Conservation (phyloP, 1,140 invertebrate genomes). For the Aporrectodea caliginosa region DNA sequence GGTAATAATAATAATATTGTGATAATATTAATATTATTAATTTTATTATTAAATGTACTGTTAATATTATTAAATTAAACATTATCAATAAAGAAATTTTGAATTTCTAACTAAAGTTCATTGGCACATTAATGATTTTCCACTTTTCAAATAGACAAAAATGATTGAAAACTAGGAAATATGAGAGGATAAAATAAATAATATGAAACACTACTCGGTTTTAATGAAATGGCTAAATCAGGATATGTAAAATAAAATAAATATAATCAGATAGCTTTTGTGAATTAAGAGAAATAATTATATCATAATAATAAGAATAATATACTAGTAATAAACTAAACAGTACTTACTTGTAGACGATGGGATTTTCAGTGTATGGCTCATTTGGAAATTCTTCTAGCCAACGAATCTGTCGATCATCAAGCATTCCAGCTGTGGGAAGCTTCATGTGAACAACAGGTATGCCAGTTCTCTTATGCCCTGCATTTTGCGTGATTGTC, state of each 20-base stretch:
- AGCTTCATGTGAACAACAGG: conserved; percentile 27
- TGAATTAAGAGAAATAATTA: no score
- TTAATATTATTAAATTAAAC: no score
- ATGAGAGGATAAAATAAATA: neutral
- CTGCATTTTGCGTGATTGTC: neutral
- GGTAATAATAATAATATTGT: no score
- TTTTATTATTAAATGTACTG: no score
- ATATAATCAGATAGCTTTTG: no score
- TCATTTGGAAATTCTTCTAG: conserved; percentile 51
- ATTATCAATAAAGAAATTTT: no score
- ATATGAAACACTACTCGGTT: neutral
- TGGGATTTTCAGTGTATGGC: conserved; percentile 47
- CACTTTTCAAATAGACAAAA: neutral
- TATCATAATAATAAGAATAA: neutral
- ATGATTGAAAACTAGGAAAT: neutral
- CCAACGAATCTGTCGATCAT: conserved; percentile 46
- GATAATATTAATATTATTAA: no score
- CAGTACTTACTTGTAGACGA: conserved; percentile 47
- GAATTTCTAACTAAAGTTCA: no score
- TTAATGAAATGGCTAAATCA: neutral
- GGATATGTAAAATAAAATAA: neutral
- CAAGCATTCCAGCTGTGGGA: conserved; percentile 41
- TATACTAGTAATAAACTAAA: neutral
- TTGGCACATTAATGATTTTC: no score
- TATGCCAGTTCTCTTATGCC: conserved; percentile 22